phyloP scores from a whole-genome alignment of 92 coral and sea anemone species.

The Meandrina meandrites region DNA sequence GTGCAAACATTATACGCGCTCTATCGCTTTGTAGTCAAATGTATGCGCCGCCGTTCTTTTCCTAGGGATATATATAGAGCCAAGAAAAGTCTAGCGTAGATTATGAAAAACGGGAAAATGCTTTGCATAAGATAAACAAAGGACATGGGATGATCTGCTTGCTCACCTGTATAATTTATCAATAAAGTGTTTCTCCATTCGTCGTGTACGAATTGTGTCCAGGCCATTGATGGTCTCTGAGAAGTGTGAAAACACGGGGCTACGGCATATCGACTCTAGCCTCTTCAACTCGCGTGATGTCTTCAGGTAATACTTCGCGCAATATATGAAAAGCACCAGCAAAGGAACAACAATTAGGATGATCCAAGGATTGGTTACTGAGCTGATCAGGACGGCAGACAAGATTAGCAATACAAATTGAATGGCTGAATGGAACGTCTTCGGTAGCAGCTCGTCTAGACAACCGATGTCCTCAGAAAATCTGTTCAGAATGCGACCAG shows the following conservation, averaged over 20 bases:
- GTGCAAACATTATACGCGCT: no score
- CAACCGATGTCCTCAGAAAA: conserved; percentile 16
- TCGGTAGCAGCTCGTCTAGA: not conserved
- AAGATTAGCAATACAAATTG: not conserved
- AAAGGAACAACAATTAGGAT: not conserved
- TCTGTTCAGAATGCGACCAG: conserved; percentile 17
- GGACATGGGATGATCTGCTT: not conserved
- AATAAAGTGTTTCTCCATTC: not conserved
- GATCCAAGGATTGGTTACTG: not conserved
- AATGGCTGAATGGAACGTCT: not conserved
- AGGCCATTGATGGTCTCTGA: not conserved
- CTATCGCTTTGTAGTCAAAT: no score
- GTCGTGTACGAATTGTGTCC: conserved; percentile 9
- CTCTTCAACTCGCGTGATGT: conserved; percentile 2
- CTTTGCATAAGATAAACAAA: no score
- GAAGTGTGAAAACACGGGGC: not conserved
- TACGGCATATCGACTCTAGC: not conserved
- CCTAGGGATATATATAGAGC: no score
- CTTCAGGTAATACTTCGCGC: not conserved
- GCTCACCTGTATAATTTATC: conserved; percentile 9
- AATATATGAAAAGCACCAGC: not conserved
- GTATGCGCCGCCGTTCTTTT: no score
- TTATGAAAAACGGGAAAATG: no score
- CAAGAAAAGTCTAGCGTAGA: no score
- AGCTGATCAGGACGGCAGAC: not conserved